A percentile compares a stretch with the other conserved stretches of the same genome.
These are phyloP conservation scores for Nothobranchius kuhntae DNA, from an alignment of 2,113 vertebrate genomes.

Conservation along the genomic window DNA sequence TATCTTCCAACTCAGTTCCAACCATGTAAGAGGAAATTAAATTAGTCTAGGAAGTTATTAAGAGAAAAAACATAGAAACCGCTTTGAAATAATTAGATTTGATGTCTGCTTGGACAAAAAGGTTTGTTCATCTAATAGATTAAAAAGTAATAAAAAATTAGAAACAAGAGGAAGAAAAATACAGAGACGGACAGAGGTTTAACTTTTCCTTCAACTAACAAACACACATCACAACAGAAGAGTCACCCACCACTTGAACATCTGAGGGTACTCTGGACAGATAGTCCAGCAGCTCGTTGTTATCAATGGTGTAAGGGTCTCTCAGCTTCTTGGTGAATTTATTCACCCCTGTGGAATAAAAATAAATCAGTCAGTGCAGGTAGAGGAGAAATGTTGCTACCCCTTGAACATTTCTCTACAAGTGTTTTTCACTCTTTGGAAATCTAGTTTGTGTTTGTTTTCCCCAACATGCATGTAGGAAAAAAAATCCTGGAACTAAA, in stretches of 20 bases:
- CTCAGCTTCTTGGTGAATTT: conserved; percentile 99
- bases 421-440: background rate
- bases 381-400: conserved; percentile 2
- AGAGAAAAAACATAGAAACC: conserved; percentile 53
- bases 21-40: conserved; percentile 63
- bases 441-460: background rate
- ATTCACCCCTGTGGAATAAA: conserved; percentile 87
- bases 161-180: conserved; percentile 6
- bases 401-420: background rate
- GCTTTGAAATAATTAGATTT: conserved; percentile 58
- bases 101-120: conserved; percentile 40
- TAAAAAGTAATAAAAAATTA: conserved; percentile 16
- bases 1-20: conserved; percentile 57
- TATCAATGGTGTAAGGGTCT: conserved; percentile 94
- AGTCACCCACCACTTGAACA: conserved; percentile 93
- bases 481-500: conserved; percentile 1
- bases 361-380: conserved; percentile 8
- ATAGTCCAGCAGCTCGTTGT: conserved; percentile 97
- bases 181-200: background rate
- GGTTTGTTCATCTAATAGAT: conserved; percentile 6
- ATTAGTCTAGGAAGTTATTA: conserved; percentile 61
- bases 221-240: conserved; percentile 28
- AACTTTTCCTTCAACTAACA: conserved; percentile 26
- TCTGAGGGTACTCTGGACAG: conserved; percentile 97
- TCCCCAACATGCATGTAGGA: background rate